Percentiles rank a stretch among this genome's conserved stretches.
Conservation (phyloP, 2,113 vertebrate genomes). For the Actenoides hombroni region DNA sequence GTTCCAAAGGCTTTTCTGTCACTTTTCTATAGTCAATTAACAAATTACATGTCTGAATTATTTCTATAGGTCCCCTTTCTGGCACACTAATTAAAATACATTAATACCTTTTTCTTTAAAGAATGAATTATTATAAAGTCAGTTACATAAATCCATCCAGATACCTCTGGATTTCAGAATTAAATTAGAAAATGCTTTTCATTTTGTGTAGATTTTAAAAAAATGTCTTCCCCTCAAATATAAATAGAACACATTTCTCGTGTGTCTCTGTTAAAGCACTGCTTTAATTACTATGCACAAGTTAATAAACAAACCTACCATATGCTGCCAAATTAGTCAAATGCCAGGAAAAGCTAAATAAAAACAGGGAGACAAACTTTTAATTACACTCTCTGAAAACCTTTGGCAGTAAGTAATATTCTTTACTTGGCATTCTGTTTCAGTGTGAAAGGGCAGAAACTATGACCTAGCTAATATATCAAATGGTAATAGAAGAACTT, state of each 20-base stretch:
- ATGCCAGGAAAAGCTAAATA: conserved; percentile 63
- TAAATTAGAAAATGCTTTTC: neutral
- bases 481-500: neutral
- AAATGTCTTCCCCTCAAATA: neutral
- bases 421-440: conserved; percentile 44
- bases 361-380: conserved; percentile 53
- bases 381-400: conserved; percentile 54
- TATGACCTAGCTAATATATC: neutral
- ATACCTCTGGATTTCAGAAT: neutral
- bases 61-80: neutral
- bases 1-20: neutral
- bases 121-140: neutral
- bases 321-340: conserved; percentile 66
- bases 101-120: neutral
- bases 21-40: neutral
- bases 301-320: conserved; percentile 56
- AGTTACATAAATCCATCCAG: neutral
- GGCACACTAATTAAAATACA: neutral
- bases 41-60: neutral
- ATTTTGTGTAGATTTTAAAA: neutral
- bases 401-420: conserved; percentile 52
- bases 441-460: conserved; percentile 12
- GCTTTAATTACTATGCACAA: conserved; percentile 51
- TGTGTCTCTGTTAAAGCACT: conserved; percentile 42
- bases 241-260: conserved; percentile 16